Evolutionary conservation across 2,888 invertebrate genomes (phyloP).

Genomic region (Leuctra nigra): DNA sequence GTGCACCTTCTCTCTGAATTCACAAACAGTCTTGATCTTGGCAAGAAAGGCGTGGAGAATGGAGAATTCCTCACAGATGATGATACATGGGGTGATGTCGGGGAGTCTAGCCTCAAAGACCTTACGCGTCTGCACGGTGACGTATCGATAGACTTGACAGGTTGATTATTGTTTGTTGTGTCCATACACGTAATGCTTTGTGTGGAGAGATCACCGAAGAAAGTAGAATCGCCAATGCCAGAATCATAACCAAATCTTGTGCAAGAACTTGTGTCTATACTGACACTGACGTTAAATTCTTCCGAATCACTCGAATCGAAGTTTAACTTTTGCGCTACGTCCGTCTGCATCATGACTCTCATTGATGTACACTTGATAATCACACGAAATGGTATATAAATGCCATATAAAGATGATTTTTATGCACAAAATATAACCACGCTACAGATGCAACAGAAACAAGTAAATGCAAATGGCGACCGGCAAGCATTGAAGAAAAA

Average conservation of each 20-base stretch:
- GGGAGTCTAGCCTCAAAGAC: conserved; percentile 68
- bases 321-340: conserved; percentile 5
- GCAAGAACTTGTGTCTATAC: not conserved
- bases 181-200: too few species aligned
- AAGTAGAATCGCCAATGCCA: conserved; percentile 13
- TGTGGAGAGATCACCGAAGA: too few species aligned
- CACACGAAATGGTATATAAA: not conserved
- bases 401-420: not conserved
- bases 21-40: conserved; percentile 17
- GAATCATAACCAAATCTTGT: conserved; percentile 22
- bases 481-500: not conserved
- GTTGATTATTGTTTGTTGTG: too few species aligned
- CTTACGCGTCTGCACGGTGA: conserved; percentile 55
- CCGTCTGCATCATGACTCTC: not conserved
- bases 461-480: not conserved
- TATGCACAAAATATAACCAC: too few species aligned
- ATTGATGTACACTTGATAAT: not conserved
- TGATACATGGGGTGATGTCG: conserved; percentile 76
- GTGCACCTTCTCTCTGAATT: conserved; percentile 38
- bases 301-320: conserved; percentile 12
- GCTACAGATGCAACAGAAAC: not conserved
- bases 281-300: conserved; percentile 13
- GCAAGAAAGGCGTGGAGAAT: conserved; percentile 45
- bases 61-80: conserved; percentile 45
- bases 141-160: too few species aligned